Evolutionary conservation across 2,113 vertebrate species (phyloP).

Genomic region (Entomyzon cyanotis): DNA sequence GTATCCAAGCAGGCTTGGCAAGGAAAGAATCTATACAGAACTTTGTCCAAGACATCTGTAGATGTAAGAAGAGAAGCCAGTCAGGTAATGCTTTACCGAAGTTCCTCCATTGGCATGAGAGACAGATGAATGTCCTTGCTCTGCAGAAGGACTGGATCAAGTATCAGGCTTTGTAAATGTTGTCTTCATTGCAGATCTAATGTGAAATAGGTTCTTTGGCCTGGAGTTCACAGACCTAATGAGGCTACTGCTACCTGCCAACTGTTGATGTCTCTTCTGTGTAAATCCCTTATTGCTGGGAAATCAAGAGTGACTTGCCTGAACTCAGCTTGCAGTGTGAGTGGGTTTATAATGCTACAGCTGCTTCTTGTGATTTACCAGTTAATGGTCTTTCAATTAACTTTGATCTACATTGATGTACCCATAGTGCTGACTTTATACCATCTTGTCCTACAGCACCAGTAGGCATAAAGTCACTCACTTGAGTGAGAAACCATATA

Average conservation of each 20-base stretch:
- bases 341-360: neutral
- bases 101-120: neutral
- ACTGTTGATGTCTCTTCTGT: neutral
- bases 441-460: neutral
- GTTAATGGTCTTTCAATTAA: neutral
- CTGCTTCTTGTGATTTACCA: neutral
- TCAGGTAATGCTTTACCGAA: neutral
- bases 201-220: neutral
- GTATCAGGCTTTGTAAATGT: neutral
- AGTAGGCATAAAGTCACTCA: neutral
- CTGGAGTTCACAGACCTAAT: neutral
- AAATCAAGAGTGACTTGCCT: neutral
- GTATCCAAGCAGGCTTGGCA: neutral
- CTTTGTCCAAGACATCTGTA: neutral
- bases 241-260: neutral
- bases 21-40: neutral
- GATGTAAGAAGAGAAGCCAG: neutral
- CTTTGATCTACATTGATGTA: neutral
- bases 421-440: neutral
- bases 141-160: neutral
- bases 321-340: neutral
- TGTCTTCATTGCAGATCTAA: neutral
- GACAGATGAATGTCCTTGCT: neutral
- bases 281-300: neutral
- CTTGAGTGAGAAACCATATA: neutral